Evolutionary conservation across 2,797 vertebrate species (phyloP), one percentile per base, ranked within the genome.

Genomic region (Myripristis murdjan): DNA sequence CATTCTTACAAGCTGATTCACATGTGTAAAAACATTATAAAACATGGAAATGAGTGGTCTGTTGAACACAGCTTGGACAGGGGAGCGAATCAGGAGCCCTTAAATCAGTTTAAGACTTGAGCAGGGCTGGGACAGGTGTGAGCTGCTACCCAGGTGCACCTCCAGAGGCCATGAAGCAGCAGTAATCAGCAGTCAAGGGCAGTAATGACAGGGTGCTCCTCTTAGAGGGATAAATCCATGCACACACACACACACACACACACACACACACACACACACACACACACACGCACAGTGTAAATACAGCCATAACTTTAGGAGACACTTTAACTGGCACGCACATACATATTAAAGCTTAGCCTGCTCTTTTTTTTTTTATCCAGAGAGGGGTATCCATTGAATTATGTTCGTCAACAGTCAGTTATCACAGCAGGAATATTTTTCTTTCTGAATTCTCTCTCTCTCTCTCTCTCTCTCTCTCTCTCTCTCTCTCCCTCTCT

Each of bases 1-100:
- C 79, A 90, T 90, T 91, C 83, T 88, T 87, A 83, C 70, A 48
- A 60, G 82, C 77, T 91, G 91, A 90, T 91, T 91, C 88, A 91
- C 71, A 72, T 59, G 84, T 57, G 72, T 79, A 81, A 84, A 82
- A 86, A 89, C 81, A 84, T 87, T 85, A 83, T 82, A 77, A 69
- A 84, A 83, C 66, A 77, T 52, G 52, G 65, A 80, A 83, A 87
- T 81, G 64, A 84, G 71, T 57, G 47, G 81, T 74, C 61, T 81
- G 68, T 49, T n/a, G 18, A 73, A 71, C 6, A 1, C 31, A 9
- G 18, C 79, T 48, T 44, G 67, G 67, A 80, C 56, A 33, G 20
- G 52, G 46, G 37, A 54, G 68, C 20, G 12, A 80, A 72, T 69
- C 70, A 66, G 53, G 72, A 59, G 75, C 15, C 70, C 37, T 76